Evolutionary conservation across 2,888 invertebrate genomes (phyloP), one percentile per base, ranked within the genome.

Genomic region (Charanyca ferruginea): DNA sequence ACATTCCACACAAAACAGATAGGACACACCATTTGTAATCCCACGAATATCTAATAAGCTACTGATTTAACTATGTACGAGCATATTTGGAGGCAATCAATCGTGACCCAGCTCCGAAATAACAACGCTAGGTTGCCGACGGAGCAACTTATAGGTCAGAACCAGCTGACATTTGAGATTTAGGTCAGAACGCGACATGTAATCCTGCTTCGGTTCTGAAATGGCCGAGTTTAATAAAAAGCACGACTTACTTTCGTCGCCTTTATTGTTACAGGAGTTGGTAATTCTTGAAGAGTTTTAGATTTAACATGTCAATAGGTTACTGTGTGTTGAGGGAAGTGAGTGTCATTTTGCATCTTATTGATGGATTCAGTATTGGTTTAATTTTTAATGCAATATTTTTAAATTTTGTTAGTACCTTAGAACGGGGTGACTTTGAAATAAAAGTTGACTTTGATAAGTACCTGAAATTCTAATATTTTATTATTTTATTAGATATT

Each of bases 141-240:
- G 75, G 77, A 75, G 63, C 69, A 72, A 79, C 65, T 73, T 68
- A 73, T 70, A 83, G 84, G 85, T 83, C 77, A 79, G 64, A 82
- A 73, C 63, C 71, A 66, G 72, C 78, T 85, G 85, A 80, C 86
- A 87, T 85, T 88, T 86, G 72, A 78, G 73, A 89, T 89, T 84
- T 84, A 84, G 90, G 90, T 89, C 87, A 81, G 77, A 82, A 61
- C 57, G 60, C 61, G 80, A 77, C 80, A 53, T 74, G 76, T 87
- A 85, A 87, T 85, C 85, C 87, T 80, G 81, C 82, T 81, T 82
- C 69, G 67, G 68, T 73, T 64, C 75, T 62, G 71, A 74, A 84
- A 85, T 77, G 76, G 78, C 73, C 73, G 80, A 81, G 72, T 83
- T 86, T 86, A 80, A 83, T 85, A 83, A 75, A 80, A 83, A 75